Evolutionary conservation across 2,888 invertebrate species (phyloP), one percentile per base, ranked within the genome.

Genomic region (Scaptomyza caliginosa): DNA sequence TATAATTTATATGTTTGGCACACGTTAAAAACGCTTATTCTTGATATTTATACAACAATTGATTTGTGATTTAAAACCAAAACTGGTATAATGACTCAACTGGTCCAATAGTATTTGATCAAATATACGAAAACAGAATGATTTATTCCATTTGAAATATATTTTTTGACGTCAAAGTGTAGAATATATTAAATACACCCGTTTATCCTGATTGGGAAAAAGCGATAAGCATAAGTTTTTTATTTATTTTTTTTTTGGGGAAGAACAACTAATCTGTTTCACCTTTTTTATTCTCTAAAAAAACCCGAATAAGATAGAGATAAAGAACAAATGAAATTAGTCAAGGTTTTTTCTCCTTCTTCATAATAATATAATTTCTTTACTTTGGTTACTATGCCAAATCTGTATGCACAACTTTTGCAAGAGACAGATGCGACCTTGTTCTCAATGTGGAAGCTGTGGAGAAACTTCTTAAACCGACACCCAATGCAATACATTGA

Each of bases 401-500:
- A n/a, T n/a, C n/a, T n/a, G n/a, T n/a, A n/a, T n/a, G n/a, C 4
- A 23, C 56, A 38, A 57, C 54, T 46, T 59, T 45, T 45, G 39
- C 48, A 50, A 19, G 38, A 13, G 24, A 40, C 32, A 38, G 32
- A 52, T 19, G 13, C 64, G 77, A 74, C 74, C 74, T 76, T 74
- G 77, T 63, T 56, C 63, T 50, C 49, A 67, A 62, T 73, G n/a
- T n/a, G 50, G n/a, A 55, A 42, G 26, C 24, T 6, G 38, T 64
- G 34, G 49, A 58, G 51, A 65, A 76, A 55, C 54, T 67, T 58
- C 28, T 72, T n/a, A 26, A 58, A 40, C 13, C 50, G 40, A 65
- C 40, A 40, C 57, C 57, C 45, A 58, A 40, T 52, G 68, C 57
- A 54, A 21, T 30, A 34, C 24, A 42, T 40, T 30, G 39, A 19